Evolutionary conservation across 2,797 vertebrate genomes (phyloP).

Genomic region (Lepilemur septentrionalis): DNA sequence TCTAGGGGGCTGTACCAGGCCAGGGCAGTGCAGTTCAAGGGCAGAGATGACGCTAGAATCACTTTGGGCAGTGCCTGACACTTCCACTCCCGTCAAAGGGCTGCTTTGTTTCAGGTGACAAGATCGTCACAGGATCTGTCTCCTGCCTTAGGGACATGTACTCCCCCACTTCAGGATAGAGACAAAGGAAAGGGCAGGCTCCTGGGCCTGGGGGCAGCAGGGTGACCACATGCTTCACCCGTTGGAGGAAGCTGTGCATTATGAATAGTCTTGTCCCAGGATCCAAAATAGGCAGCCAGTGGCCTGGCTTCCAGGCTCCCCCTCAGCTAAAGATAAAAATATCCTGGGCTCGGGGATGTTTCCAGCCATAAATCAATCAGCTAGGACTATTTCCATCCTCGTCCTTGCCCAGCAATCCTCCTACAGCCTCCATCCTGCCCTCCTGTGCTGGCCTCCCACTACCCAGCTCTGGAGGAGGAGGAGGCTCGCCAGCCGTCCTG

Average conservation of each 20-base stretch:
- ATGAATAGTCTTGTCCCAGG: background rate
- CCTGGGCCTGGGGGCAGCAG: background rate
- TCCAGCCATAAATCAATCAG: conserved; percentile 55
- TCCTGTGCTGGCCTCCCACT: background rate
- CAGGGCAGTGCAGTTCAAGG: background rate
- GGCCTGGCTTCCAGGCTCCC: conserved; percentile 28
- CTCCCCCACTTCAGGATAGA: background rate
- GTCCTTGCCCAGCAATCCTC: background rate
- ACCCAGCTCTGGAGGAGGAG: background rate
- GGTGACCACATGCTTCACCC: background rate
- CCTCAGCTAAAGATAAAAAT: conserved; percentile 55
- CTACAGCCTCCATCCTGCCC: background rate
- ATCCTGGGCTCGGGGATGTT: conserved; percentile 2
- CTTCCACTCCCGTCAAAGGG: background rate
- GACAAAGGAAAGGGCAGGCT: conserved; percentile 19
- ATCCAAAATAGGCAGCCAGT: conserved; percentile 33
- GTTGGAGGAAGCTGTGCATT: conserved; percentile 13
- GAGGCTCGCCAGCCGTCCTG: background rate
- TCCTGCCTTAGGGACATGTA: background rate
- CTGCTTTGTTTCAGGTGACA: conserved; percentile 49
- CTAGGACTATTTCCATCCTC: conserved; percentile 50
- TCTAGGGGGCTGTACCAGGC: background rate
- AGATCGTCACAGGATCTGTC: background rate
- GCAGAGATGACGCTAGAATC: background rate
- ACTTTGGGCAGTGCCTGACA: background rate